Conservation (phyloP, 2,888 invertebrate genomes). For the Onthophagus sagittarius region DNA sequence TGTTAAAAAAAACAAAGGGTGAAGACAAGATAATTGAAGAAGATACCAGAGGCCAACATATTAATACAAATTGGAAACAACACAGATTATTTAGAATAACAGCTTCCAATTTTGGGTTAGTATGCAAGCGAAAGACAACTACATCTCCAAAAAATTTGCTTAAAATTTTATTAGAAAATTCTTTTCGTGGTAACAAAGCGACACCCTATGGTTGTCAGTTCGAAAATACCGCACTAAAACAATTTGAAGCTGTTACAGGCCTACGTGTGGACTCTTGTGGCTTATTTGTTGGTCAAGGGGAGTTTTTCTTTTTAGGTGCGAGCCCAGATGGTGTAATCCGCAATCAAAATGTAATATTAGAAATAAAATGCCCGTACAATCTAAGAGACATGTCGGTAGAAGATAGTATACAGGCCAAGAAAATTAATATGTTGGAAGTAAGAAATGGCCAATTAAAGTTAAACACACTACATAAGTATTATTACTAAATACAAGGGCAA, state of each 20-base stretch:
- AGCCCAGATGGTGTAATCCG: slow-evolving; percentile 2
- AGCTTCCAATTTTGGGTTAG: neutral
- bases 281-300: no score
- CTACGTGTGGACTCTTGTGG: no score
- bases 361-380: neutral
- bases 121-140: neutral
- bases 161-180: neutral
- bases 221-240: neutral
- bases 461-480: no score
- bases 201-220: neutral
- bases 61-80: neutral
- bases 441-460: no score
- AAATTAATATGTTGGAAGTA: no score
- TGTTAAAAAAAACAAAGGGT: no score
- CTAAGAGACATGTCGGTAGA: neutral
- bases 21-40: neutral
- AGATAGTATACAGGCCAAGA: no score
- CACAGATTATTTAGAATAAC: neutral
- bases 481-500: no score
- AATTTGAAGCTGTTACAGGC: neutral
- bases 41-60: neutral
- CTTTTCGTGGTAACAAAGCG: neutral
- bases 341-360: neutral
- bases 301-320: neutral
- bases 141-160: neutral